phyloP scores from a whole-genome alignment of 2,113 vertebrate species.

The Formicarius rufipectus region DNA sequence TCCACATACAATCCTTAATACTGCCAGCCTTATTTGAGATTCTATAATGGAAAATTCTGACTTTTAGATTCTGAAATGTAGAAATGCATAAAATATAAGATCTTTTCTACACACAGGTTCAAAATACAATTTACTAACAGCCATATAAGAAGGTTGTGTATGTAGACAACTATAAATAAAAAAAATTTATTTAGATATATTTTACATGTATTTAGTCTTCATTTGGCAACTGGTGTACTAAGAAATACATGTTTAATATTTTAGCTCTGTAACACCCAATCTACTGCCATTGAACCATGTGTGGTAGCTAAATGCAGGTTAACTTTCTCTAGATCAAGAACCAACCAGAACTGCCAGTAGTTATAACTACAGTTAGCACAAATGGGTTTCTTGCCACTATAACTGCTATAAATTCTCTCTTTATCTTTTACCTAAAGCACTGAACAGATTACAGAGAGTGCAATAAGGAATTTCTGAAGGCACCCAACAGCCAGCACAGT shows the following conservation, averaged over 20 bases:
- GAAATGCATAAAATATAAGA: not conserved
- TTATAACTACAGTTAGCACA: not conserved
- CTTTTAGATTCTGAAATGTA: not conserved
- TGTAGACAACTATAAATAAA: not conserved
- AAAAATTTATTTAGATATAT: not conserved
- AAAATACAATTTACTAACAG: not conserved
- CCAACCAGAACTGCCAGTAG: not conserved
- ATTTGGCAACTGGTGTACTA: not conserved
- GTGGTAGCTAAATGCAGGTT: not conserved
- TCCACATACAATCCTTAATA: not conserved
- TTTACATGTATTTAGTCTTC: not conserved
- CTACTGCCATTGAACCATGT: not conserved
- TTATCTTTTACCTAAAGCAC: not conserved
- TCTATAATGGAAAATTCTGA: not conserved
- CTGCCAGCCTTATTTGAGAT: not conserved
- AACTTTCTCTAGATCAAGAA: not conserved
- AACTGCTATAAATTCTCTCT: not conserved
- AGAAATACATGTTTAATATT: not conserved
- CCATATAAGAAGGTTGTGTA: not conserved
- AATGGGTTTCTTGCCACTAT: not conserved
- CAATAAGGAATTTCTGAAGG: not conserved
- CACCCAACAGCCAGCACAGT: not conserved
- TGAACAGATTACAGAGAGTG: not conserved
- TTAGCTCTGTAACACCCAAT: not conserved
- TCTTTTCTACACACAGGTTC: not conserved